Conservation (phyloP, 2,113 vertebrate genomes). For the Tragulus kanchil region DNA sequence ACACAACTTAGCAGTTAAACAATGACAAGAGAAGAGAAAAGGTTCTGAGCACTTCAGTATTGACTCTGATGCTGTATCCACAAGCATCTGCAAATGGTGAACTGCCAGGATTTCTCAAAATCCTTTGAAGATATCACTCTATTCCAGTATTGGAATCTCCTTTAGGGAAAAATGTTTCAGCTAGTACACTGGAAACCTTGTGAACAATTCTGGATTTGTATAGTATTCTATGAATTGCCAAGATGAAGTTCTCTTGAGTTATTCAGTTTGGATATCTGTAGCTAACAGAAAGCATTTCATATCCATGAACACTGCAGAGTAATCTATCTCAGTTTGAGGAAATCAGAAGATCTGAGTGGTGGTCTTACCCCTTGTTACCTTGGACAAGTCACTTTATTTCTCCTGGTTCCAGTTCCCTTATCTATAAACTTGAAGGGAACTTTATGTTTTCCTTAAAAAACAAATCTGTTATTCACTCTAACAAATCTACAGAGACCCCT, state of each 20-base stretch:
- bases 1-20: neutral
- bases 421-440: constrained; percentile 31
- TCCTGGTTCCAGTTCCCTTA: neutral
- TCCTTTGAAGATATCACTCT: neutral
- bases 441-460: neutral
- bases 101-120: neutral
- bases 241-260: constrained; percentile 6
- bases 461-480: constrained; percentile 11
- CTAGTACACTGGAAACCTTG: neutral
- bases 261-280: neutral
- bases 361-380: neutral
- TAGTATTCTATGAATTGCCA: neutral
- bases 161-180: neutral
- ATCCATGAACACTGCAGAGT: neutral
- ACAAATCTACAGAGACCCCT: neutral
- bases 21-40: neutral
- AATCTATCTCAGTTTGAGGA: neutral
- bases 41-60: neutral
- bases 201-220: neutral
- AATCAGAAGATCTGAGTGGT: neutral
- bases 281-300: neutral
- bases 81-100: neutral
- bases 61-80: neutral
- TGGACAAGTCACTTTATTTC: neutral
- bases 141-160: neutral